A percentile compares a stretch with the other conserved stretches of the same genome.
Evolutionary conservation across 2,797 vertebrate genomes (phyloP).

Genomic region (Chrosomus eos): DNA sequence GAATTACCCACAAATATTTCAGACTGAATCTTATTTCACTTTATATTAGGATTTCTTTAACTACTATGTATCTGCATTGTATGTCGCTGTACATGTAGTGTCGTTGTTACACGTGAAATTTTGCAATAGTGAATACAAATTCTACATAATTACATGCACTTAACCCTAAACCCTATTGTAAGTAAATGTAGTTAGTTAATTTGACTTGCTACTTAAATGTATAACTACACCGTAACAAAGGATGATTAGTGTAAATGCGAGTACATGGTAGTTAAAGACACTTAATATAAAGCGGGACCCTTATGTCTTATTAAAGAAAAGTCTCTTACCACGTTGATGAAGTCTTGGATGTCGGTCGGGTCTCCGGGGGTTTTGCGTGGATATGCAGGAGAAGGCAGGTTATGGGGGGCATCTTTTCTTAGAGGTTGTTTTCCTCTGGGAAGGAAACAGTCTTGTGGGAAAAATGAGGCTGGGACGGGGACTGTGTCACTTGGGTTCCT

Average conservation of each 20-base stretch:
- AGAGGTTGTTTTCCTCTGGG: slow-evolving; percentile 81
- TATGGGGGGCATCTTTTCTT: slow-evolving; percentile 84
- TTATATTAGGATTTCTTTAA: too few species aligned
- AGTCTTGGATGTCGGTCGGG: slow-evolving; percentile 89
- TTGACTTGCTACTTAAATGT: background rate
- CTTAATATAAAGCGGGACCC: background rate
- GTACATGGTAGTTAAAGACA: background rate
- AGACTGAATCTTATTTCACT: background rate
- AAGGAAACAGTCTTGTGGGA: slow-evolving; percentile 55
- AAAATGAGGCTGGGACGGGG: slow-evolving; percentile 63
- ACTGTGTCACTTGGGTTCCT: slow-evolving; percentile 82
- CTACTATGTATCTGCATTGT: too few species aligned
- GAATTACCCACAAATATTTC: background rate
- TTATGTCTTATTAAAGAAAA: background rate
- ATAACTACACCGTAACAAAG: background rate
- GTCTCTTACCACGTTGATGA: slow-evolving; percentile 88
- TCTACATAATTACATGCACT: too few species aligned
- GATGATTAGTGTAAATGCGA: background rate
- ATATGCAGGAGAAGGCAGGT: slow-evolving; percentile 75
- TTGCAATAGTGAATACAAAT: too few species aligned
- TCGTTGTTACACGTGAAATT: too few species aligned
- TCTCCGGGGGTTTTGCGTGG: slow-evolving; percentile 78
- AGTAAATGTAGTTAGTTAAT: too few species aligned
- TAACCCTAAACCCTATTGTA: too few species aligned
- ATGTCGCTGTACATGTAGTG: too few species aligned